Percentiles rank a stretch among this genome's conserved stretches.
Evolutionary conservation across 2,113 vertebrate species (phyloP).

Genomic region (Cnemophilus loriae): DNA sequence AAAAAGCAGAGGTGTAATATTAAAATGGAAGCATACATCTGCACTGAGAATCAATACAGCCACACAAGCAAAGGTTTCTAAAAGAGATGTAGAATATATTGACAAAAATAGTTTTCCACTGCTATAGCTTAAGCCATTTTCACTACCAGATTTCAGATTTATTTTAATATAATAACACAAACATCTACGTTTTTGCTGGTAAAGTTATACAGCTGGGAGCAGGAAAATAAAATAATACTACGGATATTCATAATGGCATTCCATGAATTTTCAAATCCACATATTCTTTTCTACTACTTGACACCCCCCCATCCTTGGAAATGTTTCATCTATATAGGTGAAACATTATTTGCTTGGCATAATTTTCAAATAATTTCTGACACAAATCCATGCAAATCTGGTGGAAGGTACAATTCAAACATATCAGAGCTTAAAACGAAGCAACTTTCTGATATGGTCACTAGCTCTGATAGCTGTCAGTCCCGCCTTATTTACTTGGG

Average conservation of each 20-base stretch:
- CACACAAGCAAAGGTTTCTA: neutral
- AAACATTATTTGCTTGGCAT: neutral
- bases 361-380: neutral
- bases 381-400: neutral
- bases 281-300: neutral
- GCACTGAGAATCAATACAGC: neutral
- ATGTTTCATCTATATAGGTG: neutral
- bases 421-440: neutral
- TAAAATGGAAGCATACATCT: neutral
- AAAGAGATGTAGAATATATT: neutral
- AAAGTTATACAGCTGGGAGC: neutral
- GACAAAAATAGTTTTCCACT: neutral
- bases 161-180: neutral
- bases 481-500: neutral
- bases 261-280: neutral
- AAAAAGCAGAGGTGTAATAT: neutral
- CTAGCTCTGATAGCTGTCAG: neutral
- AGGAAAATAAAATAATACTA: neutral
- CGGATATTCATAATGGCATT: neutral
- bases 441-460: neutral
- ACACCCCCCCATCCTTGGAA: neutral
- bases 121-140: neutral
- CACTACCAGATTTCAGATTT: neutral
- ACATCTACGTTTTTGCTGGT: neutral
- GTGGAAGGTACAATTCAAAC: conserved; percentile 1